These are phyloP conservation scores for Fringilla coelebs DNA, from an alignment of 2,797 vertebrate genomes.

Conservation along the genomic window DNA sequence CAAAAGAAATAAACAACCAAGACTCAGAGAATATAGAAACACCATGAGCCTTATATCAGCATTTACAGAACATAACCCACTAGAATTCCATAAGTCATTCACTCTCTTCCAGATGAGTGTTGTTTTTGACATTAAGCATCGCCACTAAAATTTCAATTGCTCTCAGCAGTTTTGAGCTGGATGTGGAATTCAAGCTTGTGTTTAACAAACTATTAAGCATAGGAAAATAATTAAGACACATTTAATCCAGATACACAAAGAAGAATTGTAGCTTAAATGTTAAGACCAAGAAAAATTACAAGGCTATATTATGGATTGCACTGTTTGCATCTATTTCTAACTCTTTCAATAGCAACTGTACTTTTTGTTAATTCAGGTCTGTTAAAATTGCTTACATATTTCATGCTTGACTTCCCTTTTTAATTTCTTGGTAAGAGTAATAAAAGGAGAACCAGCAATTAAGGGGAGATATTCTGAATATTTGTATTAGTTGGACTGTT, in stretches of 20 bases:
- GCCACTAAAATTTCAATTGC: not conserved
- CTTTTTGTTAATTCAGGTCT: not conserved
- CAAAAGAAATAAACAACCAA: not conserved
- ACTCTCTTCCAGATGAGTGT: not conserved
- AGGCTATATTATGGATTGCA: not conserved
- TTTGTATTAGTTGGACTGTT: not conserved
- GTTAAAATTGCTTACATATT: not conserved
- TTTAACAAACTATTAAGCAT: not conserved
- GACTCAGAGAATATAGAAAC: not conserved
- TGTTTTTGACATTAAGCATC: not conserved
- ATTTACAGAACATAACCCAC: not conserved
- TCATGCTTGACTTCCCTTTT: not conserved
- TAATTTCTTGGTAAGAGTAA: not conserved
- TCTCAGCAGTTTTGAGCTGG: not conserved
- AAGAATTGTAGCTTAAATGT: not conserved
- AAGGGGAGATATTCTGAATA: not conserved
- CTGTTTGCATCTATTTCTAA: not conserved
- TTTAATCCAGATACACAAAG: not conserved
- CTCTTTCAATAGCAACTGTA: not conserved
- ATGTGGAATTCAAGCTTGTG: not conserved
- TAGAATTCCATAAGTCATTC: not conserved
- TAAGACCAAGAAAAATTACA: not conserved
- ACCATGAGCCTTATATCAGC: not conserved
- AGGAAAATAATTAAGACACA: not conserved
- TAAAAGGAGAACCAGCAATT: not conserved